Base-by-base conservation (phyloP, 1,140 invertebrate genomes). In the Drosophila asahinai region DNA sequence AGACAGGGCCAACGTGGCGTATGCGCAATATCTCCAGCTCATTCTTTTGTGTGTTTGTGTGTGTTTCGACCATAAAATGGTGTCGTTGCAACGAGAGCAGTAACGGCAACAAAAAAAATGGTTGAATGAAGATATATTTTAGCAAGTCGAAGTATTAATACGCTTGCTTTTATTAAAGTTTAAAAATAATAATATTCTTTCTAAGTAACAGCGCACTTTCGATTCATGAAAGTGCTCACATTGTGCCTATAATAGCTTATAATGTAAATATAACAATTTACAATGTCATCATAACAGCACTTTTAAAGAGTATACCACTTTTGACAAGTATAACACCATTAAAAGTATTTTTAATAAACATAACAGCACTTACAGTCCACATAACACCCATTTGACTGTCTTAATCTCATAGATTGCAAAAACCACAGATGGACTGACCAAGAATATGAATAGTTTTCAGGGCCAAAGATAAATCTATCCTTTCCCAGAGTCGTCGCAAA, bases 1-100 rank as follows among this genome's bases (percentile, higher is more conserved):
- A 77, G 80, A 57, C 77, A 71, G 78, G 63, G 83, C 81, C 60
- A 84, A 90, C 84, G 84, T 78, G 84, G 81, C 86, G 84, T 90
- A 90, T 90, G 84, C 86, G 86, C 84, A 84, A 90, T 89, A 90
- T 89, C 78, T 84, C 36, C 70, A 59, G 66, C 73, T 68, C 66
- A 49, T 22, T 62, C 61, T 54, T 70, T 66, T 71, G 48, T 80
- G 54, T 57, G 36, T 40, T 14, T 42, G 36, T 40, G 19, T 42
- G 43, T 73, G 45, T 48, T 43, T 45, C 43, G 19, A 71, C 42
- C 74, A 87, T 81, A 84, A 66, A 89, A 90, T 90, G 77, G 84
- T 90, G 86, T 89, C 84, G 84, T 61, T 83, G 81, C 83, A 81
- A 68, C 80, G 54, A 61, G 60, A 76, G 48, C 54, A 66, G 11